phyloP scores from a whole-genome alignment of 1,140 invertebrate genomes.

The Drosophila paulistorum region DNA sequence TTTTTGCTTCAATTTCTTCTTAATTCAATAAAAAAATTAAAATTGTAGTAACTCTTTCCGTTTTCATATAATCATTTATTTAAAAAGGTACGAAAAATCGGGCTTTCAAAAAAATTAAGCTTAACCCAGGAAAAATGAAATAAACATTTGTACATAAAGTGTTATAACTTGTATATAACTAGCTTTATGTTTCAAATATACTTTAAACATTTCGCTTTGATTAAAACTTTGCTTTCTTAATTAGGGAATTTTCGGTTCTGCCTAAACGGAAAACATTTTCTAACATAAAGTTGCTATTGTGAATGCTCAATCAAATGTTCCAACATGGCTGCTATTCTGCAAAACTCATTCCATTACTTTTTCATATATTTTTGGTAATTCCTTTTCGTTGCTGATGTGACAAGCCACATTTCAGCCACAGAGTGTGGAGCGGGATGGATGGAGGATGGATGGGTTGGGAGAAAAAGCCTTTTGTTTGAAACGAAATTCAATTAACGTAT shows the following conservation, averaged over 20 bases:
- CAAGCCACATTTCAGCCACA: constrained; percentile 63
- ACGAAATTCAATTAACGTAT: constrained; percentile 66
- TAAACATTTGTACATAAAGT: no score
- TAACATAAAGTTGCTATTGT: constrained; percentile 18
- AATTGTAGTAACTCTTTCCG: no score
- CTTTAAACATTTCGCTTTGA: no score
- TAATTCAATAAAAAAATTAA: no score
- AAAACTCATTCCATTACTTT: constrained; percentile 14
- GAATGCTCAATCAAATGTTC: constrained; percentile 3
- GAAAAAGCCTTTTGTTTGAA: constrained; percentile 66
- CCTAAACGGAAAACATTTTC: neutral
- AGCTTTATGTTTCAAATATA: no score
- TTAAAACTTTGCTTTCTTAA: neutral
- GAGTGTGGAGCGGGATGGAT: neutral
- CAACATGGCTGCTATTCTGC: neutral
- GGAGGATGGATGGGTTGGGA: neutral
- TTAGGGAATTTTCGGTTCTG: neutral
- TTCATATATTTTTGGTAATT: constrained; percentile 20
- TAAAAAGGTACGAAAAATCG: no score
- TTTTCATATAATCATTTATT: no score
- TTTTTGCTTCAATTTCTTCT: no score
- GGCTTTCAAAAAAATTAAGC: no score
- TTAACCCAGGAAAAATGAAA: no score
- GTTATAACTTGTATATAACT: no score
- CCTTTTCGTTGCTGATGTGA: constrained; percentile 43